Percentiles rank a stretch among this genome's conserved stretches.
Evolutionary conservation across 2,797 vertebrate species (phyloP).

Genomic region (Danio albolineatus): DNA sequence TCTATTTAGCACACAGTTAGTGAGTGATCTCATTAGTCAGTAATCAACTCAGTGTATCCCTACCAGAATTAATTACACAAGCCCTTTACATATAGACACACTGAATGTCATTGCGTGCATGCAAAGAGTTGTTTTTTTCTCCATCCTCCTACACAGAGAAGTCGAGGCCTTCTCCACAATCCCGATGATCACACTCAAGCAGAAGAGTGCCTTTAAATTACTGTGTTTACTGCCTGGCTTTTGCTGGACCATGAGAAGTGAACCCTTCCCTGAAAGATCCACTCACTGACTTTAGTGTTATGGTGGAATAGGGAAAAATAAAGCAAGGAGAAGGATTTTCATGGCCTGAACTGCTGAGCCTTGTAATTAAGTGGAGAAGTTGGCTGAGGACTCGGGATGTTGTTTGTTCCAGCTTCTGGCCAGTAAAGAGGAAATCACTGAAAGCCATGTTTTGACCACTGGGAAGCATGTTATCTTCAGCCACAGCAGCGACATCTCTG

Average conservation of each 20-base stretch:
- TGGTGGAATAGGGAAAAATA: conserved; percentile 33
- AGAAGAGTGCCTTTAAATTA: conserved; percentile 49
- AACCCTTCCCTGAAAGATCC: conserved; percentile 22
- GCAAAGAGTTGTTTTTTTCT: conserved; percentile 27
- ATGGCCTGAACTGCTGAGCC: conserved; percentile 57
- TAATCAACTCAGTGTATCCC: conserved; percentile 21
- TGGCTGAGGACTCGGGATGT: conserved; percentile 52
- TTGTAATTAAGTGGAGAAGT: conserved; percentile 62
- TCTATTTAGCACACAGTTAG: conserved; percentile 5
- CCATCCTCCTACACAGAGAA: conserved; percentile 25
- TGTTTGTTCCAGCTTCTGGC: conserved; percentile 58
- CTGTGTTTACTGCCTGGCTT: conserved; percentile 44
- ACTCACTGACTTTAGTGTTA: conserved; percentile 53
- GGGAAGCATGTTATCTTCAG: conserved; percentile 33
- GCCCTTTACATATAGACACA: conserved; percentile 3
- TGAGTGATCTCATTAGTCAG: conserved; percentile 14
- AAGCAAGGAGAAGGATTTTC: conserved; percentile 31
- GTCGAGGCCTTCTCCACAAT: conserved; percentile 34
- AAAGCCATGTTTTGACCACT: conserved; percentile 29
- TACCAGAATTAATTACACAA: conserved; percentile 38
- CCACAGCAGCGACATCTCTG: background rate
- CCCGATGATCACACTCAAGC: conserved; percentile 46
- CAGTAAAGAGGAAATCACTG: conserved; percentile 66
- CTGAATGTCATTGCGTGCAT: conserved; percentile 19
- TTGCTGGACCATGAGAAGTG: conserved; percentile 38